phyloP scores from a whole-genome alignment of 2,888 invertebrate genomes.

The Ophioninae sp. region DNA sequence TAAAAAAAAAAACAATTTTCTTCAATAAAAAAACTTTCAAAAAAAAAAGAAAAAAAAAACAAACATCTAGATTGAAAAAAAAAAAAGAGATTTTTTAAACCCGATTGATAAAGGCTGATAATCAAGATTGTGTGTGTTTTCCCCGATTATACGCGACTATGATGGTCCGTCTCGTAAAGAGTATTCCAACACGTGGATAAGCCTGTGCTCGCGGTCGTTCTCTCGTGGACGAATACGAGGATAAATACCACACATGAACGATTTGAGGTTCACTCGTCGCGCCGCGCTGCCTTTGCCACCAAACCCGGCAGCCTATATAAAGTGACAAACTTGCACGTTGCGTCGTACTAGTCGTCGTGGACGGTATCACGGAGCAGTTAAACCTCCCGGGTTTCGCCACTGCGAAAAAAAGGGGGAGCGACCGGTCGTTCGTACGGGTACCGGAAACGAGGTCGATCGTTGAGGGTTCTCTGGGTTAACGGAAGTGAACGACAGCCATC shows the following conservation, averaged over 20 bases:
- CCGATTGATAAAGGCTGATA: constrained; percentile 11
- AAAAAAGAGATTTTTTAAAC: too few species aligned
- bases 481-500: too few species aligned
- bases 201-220: background rate
- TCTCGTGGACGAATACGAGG: too few species aligned
- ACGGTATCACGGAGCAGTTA: constrained; percentile 59
- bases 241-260: background rate
- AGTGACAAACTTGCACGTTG: constrained; percentile 76
- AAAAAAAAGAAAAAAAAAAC: too few species aligned
- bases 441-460: too few species aligned
- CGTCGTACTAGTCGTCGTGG: constrained; percentile 69
- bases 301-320: constrained; percentile 76
- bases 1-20: too few species aligned
- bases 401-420: constrained; percentile 18
- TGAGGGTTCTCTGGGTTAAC: too few species aligned
- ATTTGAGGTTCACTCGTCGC: constrained; percentile 45
- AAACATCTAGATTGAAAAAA: too few species aligned
- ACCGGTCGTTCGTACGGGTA: constrained; percentile 31
- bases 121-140: constrained; percentile 7
- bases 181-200: constrained; percentile 7
- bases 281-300: constrained; percentile 70
- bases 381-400: constrained; percentile 35
- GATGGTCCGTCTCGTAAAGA: too few species aligned
- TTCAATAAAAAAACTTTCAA: too few species aligned
- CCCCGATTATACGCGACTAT: constrained; percentile 8